A percentile compares a stretch with the other conserved stretches of the same genome.
Conservation (phyloP, 2,888 invertebrate species). For the Acronicta alni region DNA sequence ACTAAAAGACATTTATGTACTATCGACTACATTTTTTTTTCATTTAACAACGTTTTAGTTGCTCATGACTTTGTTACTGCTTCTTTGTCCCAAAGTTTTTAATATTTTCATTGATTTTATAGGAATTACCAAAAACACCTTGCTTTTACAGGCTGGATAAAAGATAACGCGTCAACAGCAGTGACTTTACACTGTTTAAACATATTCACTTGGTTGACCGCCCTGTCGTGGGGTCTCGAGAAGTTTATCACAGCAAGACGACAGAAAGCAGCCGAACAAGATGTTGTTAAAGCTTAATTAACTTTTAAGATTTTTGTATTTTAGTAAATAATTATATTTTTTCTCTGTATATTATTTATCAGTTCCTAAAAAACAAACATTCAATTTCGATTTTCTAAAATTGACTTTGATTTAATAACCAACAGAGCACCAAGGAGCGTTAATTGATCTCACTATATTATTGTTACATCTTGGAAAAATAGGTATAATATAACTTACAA, state of each 20-base stretch:
- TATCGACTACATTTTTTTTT: not conserved
- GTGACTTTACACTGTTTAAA: slow-evolving; percentile 91
- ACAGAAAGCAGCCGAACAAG: slow-evolving; percentile 60
- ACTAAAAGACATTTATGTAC: no score
- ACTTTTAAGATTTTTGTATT: slow-evolving; percentile 14
- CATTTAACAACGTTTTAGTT: not conserved
- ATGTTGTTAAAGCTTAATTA: slow-evolving; percentile 62
- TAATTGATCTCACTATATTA: no score
- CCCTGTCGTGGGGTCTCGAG: slow-evolving; percentile 91
- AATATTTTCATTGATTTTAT: not conserved
- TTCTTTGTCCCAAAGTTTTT: no score
- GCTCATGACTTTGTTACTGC: no score
- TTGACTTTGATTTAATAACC: not conserved
- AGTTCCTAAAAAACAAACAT: not conserved
- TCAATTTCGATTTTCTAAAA: no score
- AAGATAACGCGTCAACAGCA: slow-evolving; percentile 90
- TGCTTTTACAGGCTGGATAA: slow-evolving; percentile 88
- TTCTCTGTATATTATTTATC: slow-evolving; percentile 3
- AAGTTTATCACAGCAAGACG: slow-evolving; percentile 74
- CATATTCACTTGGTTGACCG: slow-evolving; percentile 90
- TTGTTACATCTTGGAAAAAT: no score
- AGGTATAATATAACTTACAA: no score
- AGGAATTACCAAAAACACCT: not conserved
- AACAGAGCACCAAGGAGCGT: no score
- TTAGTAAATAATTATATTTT: slow-evolving; percentile 22